phyloP scores from a whole-genome alignment of 2,113 vertebrate species.

The Balaenoptera acutorostrata region DNA sequence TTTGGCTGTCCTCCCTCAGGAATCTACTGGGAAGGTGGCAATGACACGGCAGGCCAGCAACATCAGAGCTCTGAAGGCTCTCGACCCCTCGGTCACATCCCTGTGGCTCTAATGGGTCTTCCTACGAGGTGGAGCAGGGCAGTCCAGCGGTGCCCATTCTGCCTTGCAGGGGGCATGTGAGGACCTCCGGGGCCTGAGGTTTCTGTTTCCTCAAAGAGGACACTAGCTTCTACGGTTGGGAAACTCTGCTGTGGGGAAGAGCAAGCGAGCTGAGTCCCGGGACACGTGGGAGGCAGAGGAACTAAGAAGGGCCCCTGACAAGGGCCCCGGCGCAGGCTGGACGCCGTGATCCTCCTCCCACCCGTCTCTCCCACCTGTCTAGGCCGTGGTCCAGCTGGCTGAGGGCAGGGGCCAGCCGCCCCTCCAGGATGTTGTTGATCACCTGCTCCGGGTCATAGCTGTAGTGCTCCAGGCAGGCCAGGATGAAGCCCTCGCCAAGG shows the following conservation, averaged over 20 bases:
- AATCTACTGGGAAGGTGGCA: background rate
- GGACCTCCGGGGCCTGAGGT: background rate
- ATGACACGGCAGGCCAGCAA: background rate
- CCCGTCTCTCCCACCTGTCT: constrained; percentile 82
- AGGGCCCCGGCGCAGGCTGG: background rate
- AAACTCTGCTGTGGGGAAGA: background rate
- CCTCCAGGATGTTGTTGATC: constrained; percentile 97
- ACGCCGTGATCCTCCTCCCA: background rate
- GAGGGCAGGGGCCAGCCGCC: constrained; percentile 84
- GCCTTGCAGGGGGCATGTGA: background rate
- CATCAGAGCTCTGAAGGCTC: background rate
- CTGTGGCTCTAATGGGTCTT: background rate
- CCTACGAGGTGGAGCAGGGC: background rate
- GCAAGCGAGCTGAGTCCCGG: background rate
- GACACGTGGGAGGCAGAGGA: background rate
- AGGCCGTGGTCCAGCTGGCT: constrained; percentile 86
- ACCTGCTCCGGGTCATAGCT: constrained; percentile 87
- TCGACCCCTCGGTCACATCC: background rate
- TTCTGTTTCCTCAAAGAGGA: background rate
- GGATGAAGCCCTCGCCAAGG: constrained; percentile 93
- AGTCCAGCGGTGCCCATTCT: no score
- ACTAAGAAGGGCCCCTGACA: background rate
- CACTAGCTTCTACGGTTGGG: background rate
- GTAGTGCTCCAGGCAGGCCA: constrained; percentile 93
- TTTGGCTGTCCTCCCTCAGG: background rate